A percentile compares a stretch with the other conserved stretches of the same genome.
Conservation (phyloP, 2,888 invertebrate species). For the Heteromurus nitidus region DNA sequence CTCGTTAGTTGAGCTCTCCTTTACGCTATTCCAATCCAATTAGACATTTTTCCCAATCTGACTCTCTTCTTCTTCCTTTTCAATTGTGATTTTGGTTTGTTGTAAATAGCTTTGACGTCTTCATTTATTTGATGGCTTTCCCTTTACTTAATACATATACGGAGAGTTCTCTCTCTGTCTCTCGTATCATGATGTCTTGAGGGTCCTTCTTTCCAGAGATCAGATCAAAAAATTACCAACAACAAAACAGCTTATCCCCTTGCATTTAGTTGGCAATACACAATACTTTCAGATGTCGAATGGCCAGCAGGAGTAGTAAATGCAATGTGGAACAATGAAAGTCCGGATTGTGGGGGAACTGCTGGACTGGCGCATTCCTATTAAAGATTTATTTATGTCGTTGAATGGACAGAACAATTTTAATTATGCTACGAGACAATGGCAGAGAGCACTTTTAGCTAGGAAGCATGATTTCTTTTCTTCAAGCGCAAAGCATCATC, state of each 20-base stretch:
- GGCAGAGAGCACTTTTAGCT: background rate
- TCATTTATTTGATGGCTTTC: slow-evolving; percentile 56
- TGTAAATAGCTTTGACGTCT: slow-evolving; percentile 53
- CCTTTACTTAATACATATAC: slow-evolving; percentile 11
- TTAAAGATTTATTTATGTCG: slow-evolving; percentile 48
- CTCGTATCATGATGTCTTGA: slow-evolving; percentile 24
- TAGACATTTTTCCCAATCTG: slow-evolving; percentile 50
- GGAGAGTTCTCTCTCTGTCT: background rate
- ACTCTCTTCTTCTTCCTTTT: background rate
- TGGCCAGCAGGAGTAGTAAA: slow-evolving; percentile 11
- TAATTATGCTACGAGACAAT: slow-evolving; percentile 37
- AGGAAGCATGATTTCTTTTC: background rate
- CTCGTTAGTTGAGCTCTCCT: slow-evolving; percentile 34
- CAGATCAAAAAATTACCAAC: slow-evolving; percentile 31
- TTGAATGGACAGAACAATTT: slow-evolving; percentile 30
- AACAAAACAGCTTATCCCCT: slow-evolving; percentile 1
- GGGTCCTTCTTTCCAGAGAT: slow-evolving; percentile 15
- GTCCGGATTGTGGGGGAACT: background rate
- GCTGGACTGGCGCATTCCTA: slow-evolving; percentile 3
- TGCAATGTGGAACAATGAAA: slow-evolving; percentile 5
- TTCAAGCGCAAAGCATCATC: background rate
- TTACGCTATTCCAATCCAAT: slow-evolving; percentile 54
- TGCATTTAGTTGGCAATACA: background rate
- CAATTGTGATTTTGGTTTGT: slow-evolving; percentile 16
- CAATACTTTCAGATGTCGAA: background rate